Evolutionary conservation across 2,888 invertebrate species (phyloP).

Genomic region (Drosophila helvetica): DNA sequence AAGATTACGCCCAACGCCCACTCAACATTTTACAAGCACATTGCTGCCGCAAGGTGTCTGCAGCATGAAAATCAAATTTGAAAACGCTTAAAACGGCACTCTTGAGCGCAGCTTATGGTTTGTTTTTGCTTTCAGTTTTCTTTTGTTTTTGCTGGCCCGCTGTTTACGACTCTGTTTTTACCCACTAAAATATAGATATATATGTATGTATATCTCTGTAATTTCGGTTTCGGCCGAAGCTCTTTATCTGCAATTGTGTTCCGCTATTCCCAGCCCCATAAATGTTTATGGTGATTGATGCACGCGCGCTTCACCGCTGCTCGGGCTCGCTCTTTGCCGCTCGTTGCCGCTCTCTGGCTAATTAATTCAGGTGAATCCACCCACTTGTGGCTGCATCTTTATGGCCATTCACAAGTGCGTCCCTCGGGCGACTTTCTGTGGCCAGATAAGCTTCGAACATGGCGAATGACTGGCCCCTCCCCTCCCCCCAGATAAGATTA

Average conservation of each 20-base stretch:
- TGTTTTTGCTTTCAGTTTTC: not conserved
- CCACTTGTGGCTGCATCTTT: slow-evolving; percentile 35
- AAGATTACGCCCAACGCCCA: slow-evolving; percentile 13
- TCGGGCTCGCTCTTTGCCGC: slow-evolving; percentile 16
- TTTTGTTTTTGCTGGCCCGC: slow-evolving; percentile 14
- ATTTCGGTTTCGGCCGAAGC: slow-evolving; percentile 19
- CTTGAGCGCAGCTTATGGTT: slow-evolving; percentile 26
- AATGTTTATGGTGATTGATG: slow-evolving; percentile 47
- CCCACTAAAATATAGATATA: slow-evolving; percentile 21
- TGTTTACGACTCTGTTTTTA: slow-evolving; percentile 43
- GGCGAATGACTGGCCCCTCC: slow-evolving; percentile 3
- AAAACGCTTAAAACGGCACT: slow-evolving; percentile 45
- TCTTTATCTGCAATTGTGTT: slow-evolving; percentile 46
- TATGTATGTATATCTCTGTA: slow-evolving; percentile 10
- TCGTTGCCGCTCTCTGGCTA: slow-evolving; percentile 13
- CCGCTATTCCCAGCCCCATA: slow-evolving; percentile 38
- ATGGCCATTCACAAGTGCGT: slow-evolving; percentile 25
- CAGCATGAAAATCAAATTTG: slow-evolving; percentile 39
- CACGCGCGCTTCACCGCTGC: slow-evolving; percentile 19
- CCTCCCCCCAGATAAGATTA: slow-evolving; percentile 37
- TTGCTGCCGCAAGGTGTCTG: slow-evolving; percentile 18
- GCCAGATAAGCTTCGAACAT: slow-evolving; percentile 46
- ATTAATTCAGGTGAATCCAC: slow-evolving; percentile 34
- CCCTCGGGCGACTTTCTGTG: slow-evolving; percentile 23
- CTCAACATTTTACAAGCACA: slow-evolving; percentile 2